These are phyloP conservation scores for Mirounga angustirostris DNA, from an alignment of 2,113 vertebrate species.

Conservation along the genomic window DNA sequence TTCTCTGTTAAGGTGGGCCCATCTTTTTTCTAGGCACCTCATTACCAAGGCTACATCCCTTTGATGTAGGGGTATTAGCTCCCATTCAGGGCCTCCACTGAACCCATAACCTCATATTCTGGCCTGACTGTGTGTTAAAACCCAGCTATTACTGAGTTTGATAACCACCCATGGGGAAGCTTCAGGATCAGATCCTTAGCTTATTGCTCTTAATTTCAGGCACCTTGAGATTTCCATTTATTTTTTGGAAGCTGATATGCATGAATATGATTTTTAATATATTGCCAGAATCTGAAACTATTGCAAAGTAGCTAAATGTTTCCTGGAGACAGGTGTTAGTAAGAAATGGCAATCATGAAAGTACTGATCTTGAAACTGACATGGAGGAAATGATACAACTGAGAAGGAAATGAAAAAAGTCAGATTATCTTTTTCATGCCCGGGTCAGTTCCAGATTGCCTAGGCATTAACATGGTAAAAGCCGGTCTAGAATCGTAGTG, in stretches of 20 bases:
- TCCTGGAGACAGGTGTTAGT: constrained; percentile 67
- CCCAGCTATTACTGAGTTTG: constrained; percentile 66
- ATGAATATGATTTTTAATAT: constrained; percentile 74
- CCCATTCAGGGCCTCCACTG: constrained; percentile 60
- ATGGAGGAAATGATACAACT: constrained; percentile 14
- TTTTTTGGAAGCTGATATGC: constrained; percentile 74
- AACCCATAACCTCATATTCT: constrained; percentile 27
- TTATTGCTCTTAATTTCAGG: constrained; percentile 72
- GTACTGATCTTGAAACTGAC: constrained; percentile 53
- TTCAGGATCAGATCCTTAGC: constrained; percentile 53
- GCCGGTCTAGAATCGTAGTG: not conserved
- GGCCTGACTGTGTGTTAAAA: constrained; percentile 66
- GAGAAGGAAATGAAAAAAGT: constrained; percentile 58
- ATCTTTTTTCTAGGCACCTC: not conserved
- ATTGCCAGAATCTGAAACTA: constrained; percentile 63
- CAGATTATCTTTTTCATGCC: not conserved
- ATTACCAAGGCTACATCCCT: constrained; percentile 33
- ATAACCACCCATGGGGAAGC: constrained; percentile 61
- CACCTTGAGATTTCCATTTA: constrained; percentile 75
- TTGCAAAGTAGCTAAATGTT: constrained; percentile 45
- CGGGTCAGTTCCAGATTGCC: not conserved
- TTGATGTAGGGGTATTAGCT: constrained; percentile 37
- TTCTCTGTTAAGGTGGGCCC: not conserved
- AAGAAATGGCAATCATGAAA: constrained; percentile 65
- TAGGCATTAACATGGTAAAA: not conserved